Conservation (phyloP, 2,113 vertebrate genomes). For the Mesocricetus auratus region DNA sequence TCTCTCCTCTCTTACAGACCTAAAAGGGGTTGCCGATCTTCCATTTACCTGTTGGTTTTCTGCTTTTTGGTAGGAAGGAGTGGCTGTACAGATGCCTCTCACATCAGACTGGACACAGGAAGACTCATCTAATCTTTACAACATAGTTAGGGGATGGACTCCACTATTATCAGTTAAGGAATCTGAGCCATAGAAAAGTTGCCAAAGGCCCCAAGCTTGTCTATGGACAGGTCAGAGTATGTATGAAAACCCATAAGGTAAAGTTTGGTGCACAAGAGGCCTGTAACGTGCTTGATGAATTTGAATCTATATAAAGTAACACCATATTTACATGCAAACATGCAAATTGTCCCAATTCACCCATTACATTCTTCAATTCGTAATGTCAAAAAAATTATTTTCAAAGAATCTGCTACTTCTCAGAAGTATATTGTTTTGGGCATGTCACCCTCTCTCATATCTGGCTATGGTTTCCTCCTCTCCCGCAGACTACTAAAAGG, state of each 20-base stretch:
- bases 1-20: neutral
- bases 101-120: neutral
- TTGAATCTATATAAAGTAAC: neutral
- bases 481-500: neutral
- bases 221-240: neutral
- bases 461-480: neutral
- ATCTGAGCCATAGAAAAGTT: neutral
- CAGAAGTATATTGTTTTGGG: neutral
- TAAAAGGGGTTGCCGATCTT: neutral
- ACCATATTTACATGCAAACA: neutral
- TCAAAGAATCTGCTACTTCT: constrained; percentile 35
- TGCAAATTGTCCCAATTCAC: neutral
- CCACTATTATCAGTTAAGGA: neutral
- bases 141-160: neutral
- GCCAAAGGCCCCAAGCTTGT: neutral
- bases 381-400: neutral
- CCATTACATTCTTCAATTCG: neutral
- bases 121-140: constrained; percentile 9
- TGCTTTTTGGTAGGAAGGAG: neutral
- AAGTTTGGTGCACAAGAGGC: neutral
- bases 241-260: neutral
- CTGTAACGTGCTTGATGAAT: neutral
- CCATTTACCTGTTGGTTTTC: neutral
- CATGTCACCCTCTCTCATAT: neutral
- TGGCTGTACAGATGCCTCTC: neutral